phyloP scores from a whole-genome alignment of 2,113 vertebrate species.

The Sula dactylatra region DNA sequence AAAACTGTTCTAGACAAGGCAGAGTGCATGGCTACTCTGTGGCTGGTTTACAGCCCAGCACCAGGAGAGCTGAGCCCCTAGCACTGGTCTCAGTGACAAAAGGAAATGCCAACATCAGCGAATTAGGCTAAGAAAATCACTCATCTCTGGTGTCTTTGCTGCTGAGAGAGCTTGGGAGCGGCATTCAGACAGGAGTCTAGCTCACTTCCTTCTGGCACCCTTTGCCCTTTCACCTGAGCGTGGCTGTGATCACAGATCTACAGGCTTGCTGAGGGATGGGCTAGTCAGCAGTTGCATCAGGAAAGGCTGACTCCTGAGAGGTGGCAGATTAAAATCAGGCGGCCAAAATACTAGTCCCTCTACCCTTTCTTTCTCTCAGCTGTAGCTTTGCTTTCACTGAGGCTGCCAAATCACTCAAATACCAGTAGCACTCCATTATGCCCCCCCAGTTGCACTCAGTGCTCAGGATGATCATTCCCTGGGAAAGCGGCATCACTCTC shows the following conservation, averaged over 20 bases:
- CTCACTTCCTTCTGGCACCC: not conserved
- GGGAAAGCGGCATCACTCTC: not conserved
- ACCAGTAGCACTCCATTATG: not conserved
- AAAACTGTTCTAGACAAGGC: not conserved
- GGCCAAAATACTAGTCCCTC: not conserved
- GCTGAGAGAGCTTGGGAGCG: not conserved
- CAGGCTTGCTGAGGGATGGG: not conserved
- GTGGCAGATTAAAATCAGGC: not conserved
- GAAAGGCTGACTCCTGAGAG: not conserved
- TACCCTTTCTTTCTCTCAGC: not conserved
- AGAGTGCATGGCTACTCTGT: not conserved
- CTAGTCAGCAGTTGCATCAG: not conserved
- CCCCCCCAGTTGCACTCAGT: fast-evolving
- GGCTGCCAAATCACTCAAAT: not conserved
- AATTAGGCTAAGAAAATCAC: not conserved
- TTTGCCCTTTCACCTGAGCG: not conserved
- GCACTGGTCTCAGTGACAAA: not conserved
- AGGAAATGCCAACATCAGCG: not conserved
- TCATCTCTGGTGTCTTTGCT: not conserved
- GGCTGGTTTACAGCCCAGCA: not conserved
- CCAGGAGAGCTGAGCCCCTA: not conserved
- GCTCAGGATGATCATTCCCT: not conserved
- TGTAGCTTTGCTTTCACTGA: not conserved
- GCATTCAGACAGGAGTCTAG: not conserved
- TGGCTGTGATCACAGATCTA: not conserved